Evolutionary conservation across 1,140 invertebrate genomes (phyloP), one percentile per base, ranked within the genome.

Genomic region (Diabrotica undecimpunctata): DNA sequence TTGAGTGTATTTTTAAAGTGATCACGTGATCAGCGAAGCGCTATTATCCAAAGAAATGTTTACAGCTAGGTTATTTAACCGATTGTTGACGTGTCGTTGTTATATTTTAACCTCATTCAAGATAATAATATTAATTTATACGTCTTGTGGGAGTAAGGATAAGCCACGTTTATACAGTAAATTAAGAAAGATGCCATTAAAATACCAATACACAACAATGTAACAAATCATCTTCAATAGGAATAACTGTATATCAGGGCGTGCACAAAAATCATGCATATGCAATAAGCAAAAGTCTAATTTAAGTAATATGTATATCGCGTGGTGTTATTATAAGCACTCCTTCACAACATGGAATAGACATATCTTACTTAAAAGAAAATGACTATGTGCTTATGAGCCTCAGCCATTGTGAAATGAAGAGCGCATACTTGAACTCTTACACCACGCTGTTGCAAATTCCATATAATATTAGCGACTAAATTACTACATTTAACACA

Each of bases 351-450:
- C 46, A 41, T 13, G 14, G 12, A 36, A 25, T 25, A 25, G 25
- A 46, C 57, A 59, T 59, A 59, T 59, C 39, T 59, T 41, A 41
- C 11, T 39, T 39, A 36, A 12, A 39, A 36, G 38, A 25, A 59
- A 59, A 59, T 59, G 13, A 39, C 25, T 59, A n/a, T 14, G 38
- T 41, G 46, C 35, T 59, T 59, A 59, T 46, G 37, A 13, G 57
- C 38, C 38, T 59, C 37, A 36, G 4, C 14, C 46, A 39, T 59
- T 59, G 57, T 59, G 57, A 41, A 50, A 59, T 59, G 57, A 59
- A 59, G 13, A 36, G n/a, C 25, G 57, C 57, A 59, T 59, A 59
- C 37, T 46, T 59, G 57, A 59, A 59, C 57, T 59, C 57, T 59
- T 59, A 59, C 57, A 59, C 57, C 57, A 59, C 57, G 14, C 37